phyloP scores from a whole-genome alignment of 2,888 invertebrate genomes.

The Eupithecia abbreviata region DNA sequence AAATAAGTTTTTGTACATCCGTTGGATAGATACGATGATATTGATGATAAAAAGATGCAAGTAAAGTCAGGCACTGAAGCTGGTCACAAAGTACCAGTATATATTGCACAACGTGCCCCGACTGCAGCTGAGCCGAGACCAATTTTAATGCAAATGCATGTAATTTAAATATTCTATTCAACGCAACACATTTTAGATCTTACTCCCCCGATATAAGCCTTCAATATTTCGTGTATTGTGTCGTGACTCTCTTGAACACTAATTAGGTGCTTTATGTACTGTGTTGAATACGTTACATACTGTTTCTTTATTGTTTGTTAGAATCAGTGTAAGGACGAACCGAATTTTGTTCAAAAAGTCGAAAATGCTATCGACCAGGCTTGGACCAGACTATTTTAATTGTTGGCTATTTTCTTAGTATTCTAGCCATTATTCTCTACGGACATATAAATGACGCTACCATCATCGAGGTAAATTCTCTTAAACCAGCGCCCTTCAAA shows the following conservation, averaged over 20 bases:
- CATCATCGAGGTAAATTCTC: neutral
- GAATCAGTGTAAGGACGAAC: neutral
- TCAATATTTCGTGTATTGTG: slow-evolving; percentile 11
- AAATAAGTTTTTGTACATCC: too few species aligned
- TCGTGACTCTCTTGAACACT: slow-evolving; percentile 41
- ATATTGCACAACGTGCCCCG: slow-evolving; percentile 36
- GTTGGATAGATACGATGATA: neutral
- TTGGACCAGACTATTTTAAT: neutral
- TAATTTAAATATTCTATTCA: slow-evolving; percentile 39
- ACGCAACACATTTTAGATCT: slow-evolving; percentile 24
- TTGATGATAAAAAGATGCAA: neutral
- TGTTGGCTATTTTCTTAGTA: neutral
- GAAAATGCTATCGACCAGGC: neutral
- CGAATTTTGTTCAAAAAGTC: neutral
- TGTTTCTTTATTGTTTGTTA: slow-evolving; percentile 20
- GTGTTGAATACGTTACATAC: neutral
- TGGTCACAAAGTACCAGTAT: slow-evolving; percentile 8
- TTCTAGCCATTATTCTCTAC: neutral
- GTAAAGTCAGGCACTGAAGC: slow-evolving; percentile 2
- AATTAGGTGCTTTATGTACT: slow-evolving; percentile 31
- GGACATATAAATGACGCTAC: neutral
- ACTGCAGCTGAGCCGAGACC: slow-evolving; percentile 34
- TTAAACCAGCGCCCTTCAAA: slow-evolving; percentile 20
- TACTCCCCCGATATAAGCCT: slow-evolving; percentile 33
- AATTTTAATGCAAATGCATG: slow-evolving; percentile 41